Percentiles rank a stretch among this genome's conserved stretches.
Conservation (phyloP, 2,888 invertebrate species). For the Agrochola macilenta region DNA sequence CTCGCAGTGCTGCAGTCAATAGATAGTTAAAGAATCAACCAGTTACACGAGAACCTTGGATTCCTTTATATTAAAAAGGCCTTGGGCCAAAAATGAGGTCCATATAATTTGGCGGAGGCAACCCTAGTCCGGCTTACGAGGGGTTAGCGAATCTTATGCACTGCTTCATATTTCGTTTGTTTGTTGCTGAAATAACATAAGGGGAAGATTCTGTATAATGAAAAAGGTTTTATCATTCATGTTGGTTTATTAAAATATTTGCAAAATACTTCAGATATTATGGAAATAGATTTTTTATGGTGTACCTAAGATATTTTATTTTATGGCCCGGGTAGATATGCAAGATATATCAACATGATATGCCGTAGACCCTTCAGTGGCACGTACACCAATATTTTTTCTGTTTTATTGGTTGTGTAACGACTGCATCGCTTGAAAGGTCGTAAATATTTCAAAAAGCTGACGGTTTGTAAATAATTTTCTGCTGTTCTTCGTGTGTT, state of each 20-base stretch:
- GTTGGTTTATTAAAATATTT: conserved; percentile 56
- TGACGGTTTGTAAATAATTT: conserved; percentile 8
- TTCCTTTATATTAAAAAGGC: conserved; percentile 19
- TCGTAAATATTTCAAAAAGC: conserved; percentile 19
- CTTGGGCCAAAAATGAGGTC: conserved; percentile 50
- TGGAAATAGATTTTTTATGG: conserved; percentile 36
- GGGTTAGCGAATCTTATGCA: conserved; percentile 66
- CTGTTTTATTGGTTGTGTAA: conserved; percentile 29
- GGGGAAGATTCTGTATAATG: conserved; percentile 62
- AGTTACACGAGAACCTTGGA: conserved; percentile 56
- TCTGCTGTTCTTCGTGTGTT: not conserved
- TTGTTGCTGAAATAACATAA: conserved; percentile 69
- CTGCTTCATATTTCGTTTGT: conserved; percentile 73
- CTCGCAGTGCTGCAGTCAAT: conserved; percentile 64
- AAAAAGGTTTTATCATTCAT: conserved; percentile 54
- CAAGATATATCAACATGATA: not conserved
- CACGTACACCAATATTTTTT: conserved; percentile 10
- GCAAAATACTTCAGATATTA: conserved; percentile 39
- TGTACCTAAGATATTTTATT: conserved; percentile 3
- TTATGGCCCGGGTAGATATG: conserved; percentile 13
- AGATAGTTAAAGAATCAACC: conserved; percentile 66
- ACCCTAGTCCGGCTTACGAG: conserved; percentile 60
- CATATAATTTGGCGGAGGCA: conserved; percentile 57
- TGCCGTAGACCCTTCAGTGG: not conserved
- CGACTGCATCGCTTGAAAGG: conserved; percentile 5